A percentile compares a stretch with the other conserved stretches of the same genome.
These are phyloP conservation scores for Crossaster papposus DNA, from an alignment of 53 echinoderm and acorn worm genomes.

Conservation along the genomic window DNA sequence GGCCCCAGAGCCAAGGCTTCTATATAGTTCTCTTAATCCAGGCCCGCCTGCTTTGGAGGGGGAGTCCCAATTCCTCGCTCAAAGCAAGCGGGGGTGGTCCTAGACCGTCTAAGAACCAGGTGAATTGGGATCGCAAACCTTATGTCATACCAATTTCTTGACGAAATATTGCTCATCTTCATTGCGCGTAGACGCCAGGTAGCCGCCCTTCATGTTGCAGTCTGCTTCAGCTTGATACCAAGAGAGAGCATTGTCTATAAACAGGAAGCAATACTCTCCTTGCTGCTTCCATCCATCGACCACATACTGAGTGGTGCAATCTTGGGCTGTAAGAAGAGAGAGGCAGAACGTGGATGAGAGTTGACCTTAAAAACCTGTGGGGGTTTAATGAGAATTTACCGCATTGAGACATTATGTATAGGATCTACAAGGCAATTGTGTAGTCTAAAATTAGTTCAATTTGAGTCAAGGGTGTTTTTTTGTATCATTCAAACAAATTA, in stretches of 20 bases:
- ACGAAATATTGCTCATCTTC: slow-evolving; percentile 56
- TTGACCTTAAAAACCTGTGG: too few species aligned
- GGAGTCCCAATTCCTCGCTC: too few species aligned
- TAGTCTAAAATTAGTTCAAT: too few species aligned
- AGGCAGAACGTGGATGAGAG: too few species aligned
- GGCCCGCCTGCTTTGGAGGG: too few species aligned
- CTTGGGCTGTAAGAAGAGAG: background rate
- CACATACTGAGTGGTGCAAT: background rate
- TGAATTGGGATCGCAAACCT: too few species aligned
- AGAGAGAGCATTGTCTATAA: slow-evolving; percentile 7
- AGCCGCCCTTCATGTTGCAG: slow-evolving; percentile 64
- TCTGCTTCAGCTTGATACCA: slow-evolving; percentile 68
- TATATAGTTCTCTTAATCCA: too few species aligned
- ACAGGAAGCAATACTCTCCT: slow-evolving; percentile 67
- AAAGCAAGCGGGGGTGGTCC: background rate
- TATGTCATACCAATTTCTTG: slow-evolving; percentile 49
- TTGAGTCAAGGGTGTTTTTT: too few species aligned
- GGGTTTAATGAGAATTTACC: too few species aligned
- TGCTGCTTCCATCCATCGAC: slow-evolving; percentile 39
- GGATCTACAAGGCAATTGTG: too few species aligned
- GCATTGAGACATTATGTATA: background rate
- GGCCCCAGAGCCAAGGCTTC: too few species aligned
- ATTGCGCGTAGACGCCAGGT: slow-evolving; percentile 64
- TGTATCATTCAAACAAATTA: too few species aligned
- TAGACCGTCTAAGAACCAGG: background rate